Conservation (phyloP, 2,888 invertebrate genomes). For the Invenusta paracnida region DNA sequence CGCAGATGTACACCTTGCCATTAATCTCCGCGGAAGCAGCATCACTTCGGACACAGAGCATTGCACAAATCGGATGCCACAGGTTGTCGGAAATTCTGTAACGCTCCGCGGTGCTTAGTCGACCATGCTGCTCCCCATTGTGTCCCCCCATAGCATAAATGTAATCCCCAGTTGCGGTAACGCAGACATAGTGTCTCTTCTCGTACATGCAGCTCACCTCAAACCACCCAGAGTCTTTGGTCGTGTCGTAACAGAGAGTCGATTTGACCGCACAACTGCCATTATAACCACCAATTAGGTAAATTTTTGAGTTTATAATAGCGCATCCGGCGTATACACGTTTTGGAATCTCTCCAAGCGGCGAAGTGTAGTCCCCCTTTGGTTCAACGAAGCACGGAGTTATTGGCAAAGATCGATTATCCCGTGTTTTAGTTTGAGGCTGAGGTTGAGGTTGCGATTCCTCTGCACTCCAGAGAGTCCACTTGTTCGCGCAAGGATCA, state of each 20-base stretch:
- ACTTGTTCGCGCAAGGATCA: constrained; percentile 28
- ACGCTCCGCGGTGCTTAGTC: constrained; percentile 76
- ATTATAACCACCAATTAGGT: constrained; percentile 84
- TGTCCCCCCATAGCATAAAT: constrained; percentile 68
- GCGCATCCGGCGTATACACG: constrained; percentile 89
- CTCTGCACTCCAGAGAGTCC: constrained; percentile 33
- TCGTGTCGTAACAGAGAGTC: constrained; percentile 8
- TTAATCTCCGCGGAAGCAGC: constrained; percentile 57
- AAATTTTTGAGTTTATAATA: constrained; percentile 76
- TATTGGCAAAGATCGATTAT: background rate
- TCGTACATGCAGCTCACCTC: constrained; percentile 33
- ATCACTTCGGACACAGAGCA: constrained; percentile 59
- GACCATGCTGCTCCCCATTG: constrained; percentile 68
- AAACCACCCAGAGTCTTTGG: background rate
- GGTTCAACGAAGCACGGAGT: background rate
- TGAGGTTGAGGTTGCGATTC: background rate
- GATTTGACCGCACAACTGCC: constrained; percentile 54
- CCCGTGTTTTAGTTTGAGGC: background rate
- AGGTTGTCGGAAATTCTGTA: constrained; percentile 74
- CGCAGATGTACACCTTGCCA: constrained; percentile 58
- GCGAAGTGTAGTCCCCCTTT: background rate
- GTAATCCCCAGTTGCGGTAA: constrained; percentile 73
- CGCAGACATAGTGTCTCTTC: constrained; percentile 77
- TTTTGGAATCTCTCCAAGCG: background rate
- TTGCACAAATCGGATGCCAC: constrained; percentile 72